Evolutionary conservation across 2,113 vertebrate genomes (phyloP).

Genomic region (Crocuta crocuta): DNA sequence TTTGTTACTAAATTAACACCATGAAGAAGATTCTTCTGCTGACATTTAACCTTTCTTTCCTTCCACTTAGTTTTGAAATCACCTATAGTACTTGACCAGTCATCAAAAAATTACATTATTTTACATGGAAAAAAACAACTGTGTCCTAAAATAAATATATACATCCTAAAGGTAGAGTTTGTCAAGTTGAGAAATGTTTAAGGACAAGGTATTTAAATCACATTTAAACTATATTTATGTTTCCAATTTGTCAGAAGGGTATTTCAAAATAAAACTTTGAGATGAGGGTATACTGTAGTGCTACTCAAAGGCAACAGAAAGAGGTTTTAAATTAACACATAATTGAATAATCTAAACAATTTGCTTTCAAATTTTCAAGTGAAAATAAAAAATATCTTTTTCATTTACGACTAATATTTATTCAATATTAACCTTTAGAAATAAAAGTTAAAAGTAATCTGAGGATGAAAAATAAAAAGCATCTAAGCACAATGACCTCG

Average conservation of each 20-base stretch:
- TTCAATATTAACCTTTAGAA: slow-evolving; percentile 6
- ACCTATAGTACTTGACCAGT: slow-evolving; percentile 2
- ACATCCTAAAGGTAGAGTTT: neutral
- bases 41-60: neutral
- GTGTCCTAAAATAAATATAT: neutral
- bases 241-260: slow-evolving; percentile 21
- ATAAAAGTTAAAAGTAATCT: slow-evolving; percentile 1
- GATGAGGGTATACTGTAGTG: neutral
- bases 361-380: neutral
- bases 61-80: slow-evolving; percentile 30
- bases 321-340: neutral
- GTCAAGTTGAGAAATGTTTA: neutral
- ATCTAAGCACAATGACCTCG: neutral
- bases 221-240: neutral
- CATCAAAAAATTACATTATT: slow-evolving; percentile 42
- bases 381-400: neutral
- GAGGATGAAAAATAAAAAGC: neutral
- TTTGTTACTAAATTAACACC: slow-evolving; percentile 23
- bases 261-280: slow-evolving; percentile 40
- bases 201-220: neutral
- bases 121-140: neutral
- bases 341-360: neutral
- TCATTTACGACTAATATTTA: slow-evolving; percentile 23
- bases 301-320: neutral
- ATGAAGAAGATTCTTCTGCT: neutral